Evolutionary conservation across 2,113 vertebrate species (phyloP).

Genomic region (Anhinga rufa): DNA sequence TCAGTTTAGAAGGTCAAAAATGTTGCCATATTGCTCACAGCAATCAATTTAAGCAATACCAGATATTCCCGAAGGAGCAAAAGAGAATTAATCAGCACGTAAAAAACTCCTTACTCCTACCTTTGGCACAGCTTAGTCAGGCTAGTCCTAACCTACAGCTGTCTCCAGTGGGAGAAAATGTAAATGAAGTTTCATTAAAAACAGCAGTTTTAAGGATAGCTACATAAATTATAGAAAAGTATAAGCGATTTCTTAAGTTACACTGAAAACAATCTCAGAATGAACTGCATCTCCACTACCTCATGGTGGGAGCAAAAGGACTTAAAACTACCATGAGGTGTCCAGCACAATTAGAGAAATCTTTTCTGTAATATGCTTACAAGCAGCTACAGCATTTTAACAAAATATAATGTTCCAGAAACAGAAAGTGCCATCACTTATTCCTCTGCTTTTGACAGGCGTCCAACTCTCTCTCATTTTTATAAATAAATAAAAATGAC

Average conservation of each 20-base stretch:
- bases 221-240: slow-evolving; percentile 40
- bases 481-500: slow-evolving; percentile 35
- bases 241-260: background rate
- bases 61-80: slow-evolving; percentile 62
- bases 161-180: slow-evolving; percentile 65
- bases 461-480: background rate
- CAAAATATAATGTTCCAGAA: background rate
- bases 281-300: background rate
- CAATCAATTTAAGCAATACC: slow-evolving; percentile 70
- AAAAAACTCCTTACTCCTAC: slow-evolving; percentile 69
- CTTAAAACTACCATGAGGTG: background rate
- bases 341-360: background rate
- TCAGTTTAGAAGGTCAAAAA: slow-evolving; percentile 67
- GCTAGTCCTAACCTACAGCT: slow-evolving; percentile 69
- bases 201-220: slow-evolving; percentile 54
- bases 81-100: slow-evolving; percentile 71
- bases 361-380: background rate
- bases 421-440: background rate
- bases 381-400: background rate
- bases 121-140: slow-evolving; percentile 71
- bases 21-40: slow-evolving; percentile 68
- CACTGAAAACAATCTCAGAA: background rate
- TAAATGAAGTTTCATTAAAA: slow-evolving; percentile 67
- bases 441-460: background rate
- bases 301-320: background rate